A percentile compares a stretch with the other conserved stretches of the same genome.
Evolutionary conservation across 2,797 vertebrate genomes (phyloP).

Genomic region (Rhincodon typus): DNA sequence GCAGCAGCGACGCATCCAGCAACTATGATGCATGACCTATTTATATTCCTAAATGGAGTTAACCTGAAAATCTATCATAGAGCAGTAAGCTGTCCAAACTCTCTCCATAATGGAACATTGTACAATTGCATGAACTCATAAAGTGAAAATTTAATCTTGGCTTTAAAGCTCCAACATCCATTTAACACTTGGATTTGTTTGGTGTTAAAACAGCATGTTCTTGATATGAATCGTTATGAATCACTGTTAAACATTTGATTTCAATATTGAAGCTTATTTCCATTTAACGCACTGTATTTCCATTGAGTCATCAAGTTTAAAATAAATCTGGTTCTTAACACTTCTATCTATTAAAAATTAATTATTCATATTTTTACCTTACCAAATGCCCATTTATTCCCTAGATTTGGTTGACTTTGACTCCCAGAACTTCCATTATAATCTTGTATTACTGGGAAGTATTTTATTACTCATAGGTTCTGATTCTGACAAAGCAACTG

Average conservation of each 20-base stretch:
- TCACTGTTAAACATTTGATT: not conserved
- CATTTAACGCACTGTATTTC: not conserved
- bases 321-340: not conserved
- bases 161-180: not conserved
- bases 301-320: not conserved
- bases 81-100: not conserved
- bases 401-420: not conserved
- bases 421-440: not conserved
- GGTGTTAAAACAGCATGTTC: not conserved
- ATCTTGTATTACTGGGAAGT: not conserved
- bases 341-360: not conserved
- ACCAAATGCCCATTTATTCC: not conserved
- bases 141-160: not conserved
- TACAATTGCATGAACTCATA: not conserved
- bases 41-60: not conserved
- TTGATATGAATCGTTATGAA: not conserved
- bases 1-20: not conserved
- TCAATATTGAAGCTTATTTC: not conserved
- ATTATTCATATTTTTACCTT: not conserved
- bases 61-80: not conserved
- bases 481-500: not conserved
- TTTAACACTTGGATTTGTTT: slow-evolving; percentile 4
- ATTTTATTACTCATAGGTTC: not conserved
- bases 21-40: not conserved
- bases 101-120: not conserved